These are phyloP conservation scores for Pseudococcus viburni DNA, from an alignment of 2,888 invertebrate species.

Conservation along the genomic window DNA sequence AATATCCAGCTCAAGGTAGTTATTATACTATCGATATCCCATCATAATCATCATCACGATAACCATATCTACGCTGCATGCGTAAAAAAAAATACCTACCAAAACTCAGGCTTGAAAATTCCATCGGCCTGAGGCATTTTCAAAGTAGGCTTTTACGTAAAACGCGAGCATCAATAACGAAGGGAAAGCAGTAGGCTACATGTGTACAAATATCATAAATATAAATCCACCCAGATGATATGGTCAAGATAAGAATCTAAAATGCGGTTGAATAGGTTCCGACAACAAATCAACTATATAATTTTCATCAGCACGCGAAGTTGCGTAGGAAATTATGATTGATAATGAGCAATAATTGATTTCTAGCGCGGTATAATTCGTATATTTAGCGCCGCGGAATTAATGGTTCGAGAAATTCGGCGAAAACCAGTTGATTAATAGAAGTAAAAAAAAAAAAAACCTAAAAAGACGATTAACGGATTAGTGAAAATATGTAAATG, in stretches of 20 bases:
- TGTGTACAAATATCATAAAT: constrained; percentile 13
- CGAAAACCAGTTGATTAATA: constrained; percentile 3
- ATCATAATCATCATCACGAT: neutral
- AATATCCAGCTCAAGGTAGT: neutral
- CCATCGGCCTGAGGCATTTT: neutral
- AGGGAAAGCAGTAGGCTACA: neutral
- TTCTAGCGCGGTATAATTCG: neutral
- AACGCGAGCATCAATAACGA: constrained; percentile 10
- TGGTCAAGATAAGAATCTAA: neutral
- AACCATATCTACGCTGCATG: neutral
- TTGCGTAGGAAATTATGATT: neutral
- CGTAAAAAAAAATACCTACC: neutral
- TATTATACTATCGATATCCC: neutral
- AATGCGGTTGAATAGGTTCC: neutral
- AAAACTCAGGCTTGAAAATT: neutral
- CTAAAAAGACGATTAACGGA: neutral
- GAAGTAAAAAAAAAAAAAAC: neutral
- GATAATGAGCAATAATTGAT: neutral
- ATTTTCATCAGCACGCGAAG: constrained; percentile 13
- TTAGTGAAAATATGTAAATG: constrained; percentile 57
- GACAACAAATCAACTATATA: constrained; percentile 18
- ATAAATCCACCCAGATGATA: neutral
- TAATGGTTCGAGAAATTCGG: neutral
- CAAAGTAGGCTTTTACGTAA: neutral
- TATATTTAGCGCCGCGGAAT: neutral